Percentiles rank a stretch among this genome's conserved stretches.
Evolutionary conservation across 2,888 invertebrate species (phyloP).

Genomic region (Neoaliturus tenellus): DNA sequence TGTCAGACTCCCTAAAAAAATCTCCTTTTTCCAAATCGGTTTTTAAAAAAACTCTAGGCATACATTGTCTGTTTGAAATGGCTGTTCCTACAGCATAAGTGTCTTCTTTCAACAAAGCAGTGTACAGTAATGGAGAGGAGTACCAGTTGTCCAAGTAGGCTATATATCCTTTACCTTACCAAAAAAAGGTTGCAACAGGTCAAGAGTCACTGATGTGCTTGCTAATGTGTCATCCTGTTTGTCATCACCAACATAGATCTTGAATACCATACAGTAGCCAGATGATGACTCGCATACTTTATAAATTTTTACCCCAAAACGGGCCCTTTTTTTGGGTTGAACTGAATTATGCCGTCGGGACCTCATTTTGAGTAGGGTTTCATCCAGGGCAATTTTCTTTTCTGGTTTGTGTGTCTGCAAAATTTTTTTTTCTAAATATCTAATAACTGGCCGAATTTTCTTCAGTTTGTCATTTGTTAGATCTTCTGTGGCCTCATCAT

Average conservation of each 20-base stretch:
- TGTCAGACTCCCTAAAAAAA: slow-evolving; percentile 28
- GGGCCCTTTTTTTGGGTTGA: slow-evolving; percentile 68
- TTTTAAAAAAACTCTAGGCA: slow-evolving; percentile 4
- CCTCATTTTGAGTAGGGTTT: slow-evolving; percentile 69
- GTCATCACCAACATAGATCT: slow-evolving; percentile 39
- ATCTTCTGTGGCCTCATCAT: slow-evolving; percentile 30
- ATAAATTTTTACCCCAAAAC: slow-evolving; percentile 69
- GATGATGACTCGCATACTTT: slow-evolving; percentile 65
- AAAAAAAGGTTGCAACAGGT: slow-evolving; percentile 37
- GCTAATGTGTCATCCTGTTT: not conserved
- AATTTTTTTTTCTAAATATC: slow-evolving; percentile 39
- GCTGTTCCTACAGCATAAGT: slow-evolving; percentile 51
- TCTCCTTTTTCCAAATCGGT: slow-evolving; percentile 28
- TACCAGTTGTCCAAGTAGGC: slow-evolving; percentile 51
- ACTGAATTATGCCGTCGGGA: slow-evolving; percentile 68
- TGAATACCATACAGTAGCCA: slow-evolving; percentile 48
- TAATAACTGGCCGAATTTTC: slow-evolving; percentile 55
- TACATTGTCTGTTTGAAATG: slow-evolving; percentile 28
- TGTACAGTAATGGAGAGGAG: slow-evolving; percentile 46
- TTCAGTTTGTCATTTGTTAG: slow-evolving; percentile 60
- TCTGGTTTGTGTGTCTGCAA: slow-evolving; percentile 61
- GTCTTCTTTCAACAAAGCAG: slow-evolving; percentile 20
- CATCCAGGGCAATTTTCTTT: slow-evolving; percentile 68
- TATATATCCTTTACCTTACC: slow-evolving; percentile 41
- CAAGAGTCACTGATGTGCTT: slow-evolving; percentile 46